A percentile compares a stretch with the other conserved stretches of the same genome.
phyloP scores from a whole-genome alignment of 2,113 vertebrate genomes.

The Sceloporus undulatus region DNA sequence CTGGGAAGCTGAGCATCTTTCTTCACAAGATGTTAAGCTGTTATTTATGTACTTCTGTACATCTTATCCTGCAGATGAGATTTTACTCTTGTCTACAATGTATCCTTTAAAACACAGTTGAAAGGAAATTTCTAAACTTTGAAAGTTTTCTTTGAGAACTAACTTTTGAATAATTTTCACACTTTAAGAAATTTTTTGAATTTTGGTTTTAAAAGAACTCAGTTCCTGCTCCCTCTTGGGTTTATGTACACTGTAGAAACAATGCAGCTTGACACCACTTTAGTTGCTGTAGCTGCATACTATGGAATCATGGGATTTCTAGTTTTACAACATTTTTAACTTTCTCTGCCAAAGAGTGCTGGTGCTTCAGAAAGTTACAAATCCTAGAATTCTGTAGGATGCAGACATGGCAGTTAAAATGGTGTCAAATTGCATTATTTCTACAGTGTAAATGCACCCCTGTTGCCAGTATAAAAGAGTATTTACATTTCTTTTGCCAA shows the following conservation, averaged over 20 bases:
- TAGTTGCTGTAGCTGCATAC: too few relatives aligned
- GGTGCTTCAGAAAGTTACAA: too few relatives aligned
- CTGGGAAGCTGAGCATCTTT: conserved; percentile 9
- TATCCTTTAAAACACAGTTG: background rate
- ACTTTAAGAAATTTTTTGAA: background rate
- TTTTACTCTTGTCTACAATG: background rate
- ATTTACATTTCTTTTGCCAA: background rate
- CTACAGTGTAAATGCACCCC: too few relatives aligned
- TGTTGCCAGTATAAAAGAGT: background rate
- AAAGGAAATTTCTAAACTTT: background rate
- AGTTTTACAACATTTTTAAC: too few relatives aligned
- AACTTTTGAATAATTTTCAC: background rate
- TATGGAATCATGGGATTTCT: too few relatives aligned
- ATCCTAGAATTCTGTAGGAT: too few relatives aligned
- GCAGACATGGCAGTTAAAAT: too few relatives aligned
- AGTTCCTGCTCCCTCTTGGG: background rate
- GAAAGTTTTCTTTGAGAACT: background rate
- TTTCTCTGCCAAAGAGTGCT: too few relatives aligned
- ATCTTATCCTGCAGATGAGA: too few relatives aligned
- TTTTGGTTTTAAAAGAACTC: background rate
- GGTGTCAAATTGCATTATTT: too few relatives aligned
- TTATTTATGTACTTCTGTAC: background rate
- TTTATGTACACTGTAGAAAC: too few relatives aligned
- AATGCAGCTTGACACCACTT: too few relatives aligned
- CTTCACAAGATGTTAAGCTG: conserved; percentile 17